Conservation (phyloP, 2,797 vertebrate genomes). For the Betta splendens region DNA sequence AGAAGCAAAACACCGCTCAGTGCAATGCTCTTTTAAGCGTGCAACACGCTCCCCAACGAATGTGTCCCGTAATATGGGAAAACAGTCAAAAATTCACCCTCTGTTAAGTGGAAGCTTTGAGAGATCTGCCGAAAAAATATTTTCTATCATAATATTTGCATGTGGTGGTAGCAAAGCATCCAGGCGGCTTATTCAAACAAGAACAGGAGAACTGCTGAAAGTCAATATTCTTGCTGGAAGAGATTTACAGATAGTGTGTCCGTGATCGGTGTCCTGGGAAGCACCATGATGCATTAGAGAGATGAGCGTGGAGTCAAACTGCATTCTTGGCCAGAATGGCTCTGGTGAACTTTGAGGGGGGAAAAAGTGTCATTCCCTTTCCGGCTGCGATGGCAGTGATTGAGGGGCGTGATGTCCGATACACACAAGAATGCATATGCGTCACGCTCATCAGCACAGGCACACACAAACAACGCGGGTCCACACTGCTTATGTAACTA, state of each 20-base stretch:
- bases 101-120: constrained; percentile 47
- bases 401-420: background rate
- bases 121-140: constrained; percentile 60
- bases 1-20: constrained; percentile 44
- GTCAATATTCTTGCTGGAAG: constrained; percentile 69
- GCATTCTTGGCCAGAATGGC: constrained; percentile 51
- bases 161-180: constrained; percentile 50
- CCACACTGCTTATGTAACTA: constrained; percentile 17
- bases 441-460: constrained; percentile 1
- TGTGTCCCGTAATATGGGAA: constrained; percentile 56
- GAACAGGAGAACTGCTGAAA: constrained; percentile 30
- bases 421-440: constrained; percentile 23
- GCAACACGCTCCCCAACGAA: constrained; percentile 30
- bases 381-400: constrained; percentile 33
- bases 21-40: constrained; percentile 56
- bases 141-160: constrained; percentile 72
- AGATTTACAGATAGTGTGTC: constrained; percentile 36
- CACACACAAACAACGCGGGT: constrained; percentile 33
- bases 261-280: constrained; percentile 39
- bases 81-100: constrained; percentile 61
- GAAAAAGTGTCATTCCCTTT: constrained; percentile 49
- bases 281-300: constrained; percentile 32
- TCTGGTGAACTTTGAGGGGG: constrained; percentile 49
- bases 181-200: constrained; percentile 62
- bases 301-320: constrained; percentile 19